Evolutionary conservation across 2,113 vertebrate species (phyloP).

Genomic region (Cyphomyrus discorhynchus): DNA sequence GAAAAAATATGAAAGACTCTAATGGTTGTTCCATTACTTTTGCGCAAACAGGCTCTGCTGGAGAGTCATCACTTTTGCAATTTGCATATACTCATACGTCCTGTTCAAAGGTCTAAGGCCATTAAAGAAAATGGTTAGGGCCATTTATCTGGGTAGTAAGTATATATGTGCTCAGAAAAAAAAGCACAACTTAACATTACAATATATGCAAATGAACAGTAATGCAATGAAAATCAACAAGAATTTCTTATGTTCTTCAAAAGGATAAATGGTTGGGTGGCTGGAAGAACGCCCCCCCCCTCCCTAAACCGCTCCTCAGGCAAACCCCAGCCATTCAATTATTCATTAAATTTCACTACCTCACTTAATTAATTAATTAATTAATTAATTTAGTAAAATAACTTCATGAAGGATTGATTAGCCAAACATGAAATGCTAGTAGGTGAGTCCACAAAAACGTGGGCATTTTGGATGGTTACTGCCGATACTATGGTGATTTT

Average conservation of each 20-base stretch:
- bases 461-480: neutral
- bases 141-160: neutral
- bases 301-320: neutral
- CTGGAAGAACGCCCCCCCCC: neutral
- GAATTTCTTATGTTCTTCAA: neutral
- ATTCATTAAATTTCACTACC: neutral
- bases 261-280: neutral
- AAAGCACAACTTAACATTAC: neutral
- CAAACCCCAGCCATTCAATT: neutral
- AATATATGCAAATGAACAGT: neutral
- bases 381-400: neutral
- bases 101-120: neutral
- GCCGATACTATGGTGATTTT: neutral
- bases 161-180: neutral
- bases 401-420: neutral
- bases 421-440: neutral
- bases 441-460: neutral
- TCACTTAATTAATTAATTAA: neutral
- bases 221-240: neutral
- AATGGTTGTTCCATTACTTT: neutral
- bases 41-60: neutral
- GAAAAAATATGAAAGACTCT: neutral
- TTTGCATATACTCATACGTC: neutral
- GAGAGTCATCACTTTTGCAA: neutral
- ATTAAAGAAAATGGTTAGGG: neutral